Evolutionary conservation across 2,888 invertebrate species (phyloP), one percentile per base, ranked within the genome.

Genomic region (Ophioninae sp.): DNA sequence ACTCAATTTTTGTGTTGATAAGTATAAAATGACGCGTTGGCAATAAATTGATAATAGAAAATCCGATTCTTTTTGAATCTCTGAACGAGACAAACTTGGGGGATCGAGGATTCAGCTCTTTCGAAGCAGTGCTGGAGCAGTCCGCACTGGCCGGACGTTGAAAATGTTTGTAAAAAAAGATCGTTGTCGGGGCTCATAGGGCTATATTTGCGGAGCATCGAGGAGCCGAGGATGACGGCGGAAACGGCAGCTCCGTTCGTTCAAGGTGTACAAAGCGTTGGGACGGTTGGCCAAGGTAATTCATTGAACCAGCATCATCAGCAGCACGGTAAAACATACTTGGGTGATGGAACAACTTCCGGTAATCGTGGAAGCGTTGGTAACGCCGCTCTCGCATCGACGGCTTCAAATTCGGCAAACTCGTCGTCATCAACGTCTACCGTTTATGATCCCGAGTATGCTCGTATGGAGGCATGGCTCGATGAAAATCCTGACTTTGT

Each of bases 401-500:
- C 61, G 13, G 77, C 85, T 10, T 71, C 85, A 13, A 80, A 64
- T 65, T 84, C 84, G 67, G 71, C 87, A 71, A 89, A 89, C 71
- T 90, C 89, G 77, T 88, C 90, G 61, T 89, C 90, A 6, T 89
- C 90, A 17, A 89, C 90, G 20, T 88, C 91, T 56, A 88, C 89
- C 67, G 88, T 95, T 93, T 97, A 97, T 93, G 97, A 97, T 93
- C 96, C 97, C 87, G 97, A 97, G 93, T 97, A 97, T 93, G 96
- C 97, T 82, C 96, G 96, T 87, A 97, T 98, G 94, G 98, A 98
- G 94, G 96, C 97, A 89, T 99, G 98, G 98, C 95, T 99, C 88
- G 98, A 99, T 94, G 98, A 98, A 93, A 98, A 99, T 94, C 98
- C 97, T 89, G 98, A 98, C 93, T 99, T 98, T 93, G 97, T 97